Evolutionary conservation across 2,797 vertebrate species (phyloP), one percentile per base, ranked within the genome.

Genomic region (Cryptoblepharus egeriae): DNA sequence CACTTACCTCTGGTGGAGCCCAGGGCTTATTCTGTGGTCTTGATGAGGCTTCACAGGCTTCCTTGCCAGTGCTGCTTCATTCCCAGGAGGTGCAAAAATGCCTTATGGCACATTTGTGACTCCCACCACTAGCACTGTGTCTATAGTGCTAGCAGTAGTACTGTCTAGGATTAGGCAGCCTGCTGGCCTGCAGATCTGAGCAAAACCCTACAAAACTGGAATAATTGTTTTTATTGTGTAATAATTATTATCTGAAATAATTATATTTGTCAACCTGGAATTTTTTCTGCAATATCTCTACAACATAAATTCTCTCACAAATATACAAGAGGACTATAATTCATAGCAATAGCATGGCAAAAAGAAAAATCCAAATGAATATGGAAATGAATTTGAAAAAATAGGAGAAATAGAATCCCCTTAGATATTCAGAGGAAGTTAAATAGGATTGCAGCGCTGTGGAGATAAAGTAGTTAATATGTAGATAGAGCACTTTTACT

Each of bases 401-500:
- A 28, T 26, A 68, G 68, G 64, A 1, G n/a, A 1, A 42, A 45
- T 61, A 80, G 81, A 85, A 91, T 89, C 58, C 80, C 78, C 39
- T 76, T 79, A 77, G 22, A 82, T 73, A 18, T 76, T 74, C 76
- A 57, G 67, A 71, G 70, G 26, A 77, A 86, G 73, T 7, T 77
- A 91, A 93, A 88, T 73, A 85, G 84, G 82, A 89, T 90, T 91
- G 92, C 74, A 80, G 88, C 79, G 85, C 81, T 87, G 83, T 55
- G 85, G 78, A 52, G 91, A 92, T 92, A 85, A 22, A 22, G 85
- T 88, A 88, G 90, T 93, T 94, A 95, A 94, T 96, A 95, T 94
- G 92, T 90, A 95, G 92, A 95, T 90, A 92, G 92, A 94, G 91
- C 94, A 94, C 92, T 96, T 95, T 92, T 89, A 84, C 89, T 91